These are phyloP conservation scores for Ganaspis brasiliensis DNA, from an alignment of 2,888 invertebrate genomes.

Conservation along the genomic window DNA sequence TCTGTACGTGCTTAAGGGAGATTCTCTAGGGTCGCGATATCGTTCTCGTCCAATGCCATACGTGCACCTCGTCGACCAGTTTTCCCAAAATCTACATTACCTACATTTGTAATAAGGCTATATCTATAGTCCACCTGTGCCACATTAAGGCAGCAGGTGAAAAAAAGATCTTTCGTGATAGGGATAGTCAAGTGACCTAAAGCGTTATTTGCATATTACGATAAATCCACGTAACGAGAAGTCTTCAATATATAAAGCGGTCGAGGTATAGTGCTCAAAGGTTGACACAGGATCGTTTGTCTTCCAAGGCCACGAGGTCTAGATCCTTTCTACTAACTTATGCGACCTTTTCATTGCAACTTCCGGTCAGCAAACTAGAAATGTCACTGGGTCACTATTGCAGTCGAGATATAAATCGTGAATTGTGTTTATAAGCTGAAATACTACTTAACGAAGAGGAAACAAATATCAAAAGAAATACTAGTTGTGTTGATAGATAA, in stretches of 20 bases:
- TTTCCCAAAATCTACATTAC: slow-evolving; percentile 18
- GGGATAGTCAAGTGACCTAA: slow-evolving; percentile 9
- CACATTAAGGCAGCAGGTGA: slow-evolving; percentile 45
- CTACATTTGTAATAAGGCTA: neutral
- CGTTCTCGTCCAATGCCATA: slow-evolving; percentile 33
- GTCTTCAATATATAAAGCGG: neutral
- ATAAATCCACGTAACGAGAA: slow-evolving; percentile 8
- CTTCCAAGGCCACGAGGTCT: slow-evolving; percentile 21
- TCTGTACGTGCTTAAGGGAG: slow-evolving; percentile 69
- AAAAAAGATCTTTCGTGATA: slow-evolving; percentile 46
- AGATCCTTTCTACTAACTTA: neutral
- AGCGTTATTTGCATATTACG: slow-evolving; percentile 24
- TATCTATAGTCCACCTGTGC: slow-evolving; percentile 30
- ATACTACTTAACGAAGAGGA: too few species aligned
- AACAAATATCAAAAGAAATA: too few species aligned
- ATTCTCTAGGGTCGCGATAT: slow-evolving; percentile 43
- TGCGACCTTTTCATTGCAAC: neutral
- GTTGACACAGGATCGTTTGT: neutral
- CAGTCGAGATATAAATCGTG: neutral
- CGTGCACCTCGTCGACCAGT: slow-evolving; percentile 48
- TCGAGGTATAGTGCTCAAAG: neutral
- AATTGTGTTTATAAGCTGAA: too few species aligned
- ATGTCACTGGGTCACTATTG: slow-evolving; percentile 8
- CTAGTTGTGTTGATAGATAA: too few species aligned
- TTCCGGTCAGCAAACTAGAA: neutral